Base-by-base conservation (phyloP, 2,888 invertebrate species). In the Syrphus vitripennis region DNA sequence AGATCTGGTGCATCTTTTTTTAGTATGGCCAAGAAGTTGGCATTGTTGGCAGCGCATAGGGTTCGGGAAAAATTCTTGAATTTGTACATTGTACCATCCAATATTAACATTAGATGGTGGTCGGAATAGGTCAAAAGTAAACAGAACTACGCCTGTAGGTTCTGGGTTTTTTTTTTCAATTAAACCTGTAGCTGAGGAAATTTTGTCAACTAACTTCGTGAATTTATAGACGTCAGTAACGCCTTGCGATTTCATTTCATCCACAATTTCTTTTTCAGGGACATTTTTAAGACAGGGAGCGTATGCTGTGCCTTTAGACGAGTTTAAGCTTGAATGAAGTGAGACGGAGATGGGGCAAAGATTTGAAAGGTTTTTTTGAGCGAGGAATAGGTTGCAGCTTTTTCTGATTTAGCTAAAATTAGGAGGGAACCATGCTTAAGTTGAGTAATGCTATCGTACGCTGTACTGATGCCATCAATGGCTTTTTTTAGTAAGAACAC, bases 111-210 rank as follows among this genome's bases (percentile, higher is more conserved):
- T 42, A 5, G 40, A 37, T 0, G 77, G 70, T 4, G 69, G 59
- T 5, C 59, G 59, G 59, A 69, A 77, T 4, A 26, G 26, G n/a
- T 76, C 67, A n/a, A 69, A 69, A 3, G 67, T 69, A 6, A 76
- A 26, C 0, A 67, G 59, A 19, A 77, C 24, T n/a, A 69, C 16
- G n/a, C 61, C 69, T 12, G 77, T 31, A 19, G 40, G 9, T 3
- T 24, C 48, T 48, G 19, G n/a, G n/a, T n/a, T n/a, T n/a, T 2
- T 21, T 19, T 21, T 48, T 50, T 29, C 63, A 40, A 26, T 26
- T 50, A n/a, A 40, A n/a, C 40, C 40, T 40, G n/a, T n/a, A n/a
- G n/a, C n/a, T 40, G n/a, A 40, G n/a, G 40, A 40, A 1, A 40
- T 0, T 40, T 5, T 40, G n/a, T 40, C 40, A 9, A 45, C 19